Evolutionary conservation across 2,888 invertebrate species (phyloP), one percentile per base, ranked within the genome.

Genomic region (Drosophila borealis): DNA sequence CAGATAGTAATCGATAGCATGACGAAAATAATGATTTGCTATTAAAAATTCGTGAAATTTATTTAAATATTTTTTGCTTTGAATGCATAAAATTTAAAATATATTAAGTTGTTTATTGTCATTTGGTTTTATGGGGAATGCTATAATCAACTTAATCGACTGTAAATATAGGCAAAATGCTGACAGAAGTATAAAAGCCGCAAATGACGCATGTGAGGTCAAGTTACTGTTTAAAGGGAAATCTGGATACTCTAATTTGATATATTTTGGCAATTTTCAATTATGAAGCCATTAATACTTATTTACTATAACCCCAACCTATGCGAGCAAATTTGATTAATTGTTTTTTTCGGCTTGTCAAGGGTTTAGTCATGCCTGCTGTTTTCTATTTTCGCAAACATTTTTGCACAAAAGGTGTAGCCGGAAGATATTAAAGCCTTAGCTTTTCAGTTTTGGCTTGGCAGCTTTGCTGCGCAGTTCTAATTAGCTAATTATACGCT

Each of bases 401-500:
- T 75, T 89, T 89, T 89, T 83, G 87, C 87, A 89, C 87, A 72
- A 81, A 87, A 86, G 86, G 90, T 86, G 86, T 89, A 89, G 86
- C 86, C 86, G 89, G 89, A 86, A 89, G 88, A 90, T 90, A 83
- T 82, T 78, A 49, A 44, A 57, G 13, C 29, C 57, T 57, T 68
- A 29, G 39, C 36, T 73, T 76, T 75, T 68, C 37, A 17, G 55
- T 53, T 79, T 85, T 81, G 48, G 29, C 67, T 64, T 81, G 69
- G 70, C 62, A 59, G 53, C 45, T 79, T 88, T 70, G 68, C 74
- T 88, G 71, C 75, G 88, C 81, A 89, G 77, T 89, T 89, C 86
- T 86, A 88, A 88, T 89, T 89, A 82, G 86, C 85, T 89, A 90
- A 89, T 89, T 90, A 89, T 85, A 90, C 86, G 88, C 86, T 78